Percentiles rank a stretch among this genome's conserved stretches.
Evolutionary conservation across 2,113 vertebrate genomes (phyloP).

Genomic region (Atherinomorus stipes): DNA sequence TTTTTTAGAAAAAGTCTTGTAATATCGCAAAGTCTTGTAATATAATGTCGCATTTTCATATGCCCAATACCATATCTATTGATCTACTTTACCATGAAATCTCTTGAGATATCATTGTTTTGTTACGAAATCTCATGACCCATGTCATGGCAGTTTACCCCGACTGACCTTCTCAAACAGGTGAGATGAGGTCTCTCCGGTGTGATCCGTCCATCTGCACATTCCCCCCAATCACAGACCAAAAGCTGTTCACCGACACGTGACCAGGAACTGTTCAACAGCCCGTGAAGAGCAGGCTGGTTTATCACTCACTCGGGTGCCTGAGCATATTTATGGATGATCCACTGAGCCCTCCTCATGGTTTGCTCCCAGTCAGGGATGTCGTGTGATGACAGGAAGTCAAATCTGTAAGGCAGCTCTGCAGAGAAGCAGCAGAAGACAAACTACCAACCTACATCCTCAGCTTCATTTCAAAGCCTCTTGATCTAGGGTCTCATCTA

Average conservation of each 20-base stretch:
- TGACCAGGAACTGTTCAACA: background rate
- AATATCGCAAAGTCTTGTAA: no score
- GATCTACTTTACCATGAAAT: no score
- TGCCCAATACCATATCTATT: no score
- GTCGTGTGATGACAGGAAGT: slow-evolving; percentile 88
- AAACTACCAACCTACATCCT: slow-evolving; percentile 31
- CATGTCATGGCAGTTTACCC: no score
- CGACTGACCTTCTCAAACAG: slow-evolving; percentile 93
- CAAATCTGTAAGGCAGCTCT: slow-evolving; percentile 97
- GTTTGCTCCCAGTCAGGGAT: slow-evolving; percentile 91
- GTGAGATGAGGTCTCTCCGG: slow-evolving; percentile 91
- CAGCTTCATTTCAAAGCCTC: slow-evolving; percentile 33
- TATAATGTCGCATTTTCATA: no score
- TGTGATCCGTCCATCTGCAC: slow-evolving; percentile 93
- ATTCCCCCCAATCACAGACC: slow-evolving; percentile 78
- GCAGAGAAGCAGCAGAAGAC: slow-evolving; percentile 30
- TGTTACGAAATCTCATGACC: no score
- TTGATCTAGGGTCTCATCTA: no score
- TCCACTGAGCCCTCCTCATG: slow-evolving; percentile 93
- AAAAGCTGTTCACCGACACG: background rate
- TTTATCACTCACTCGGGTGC: slow-evolving; percentile 84
- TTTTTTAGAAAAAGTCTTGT: no score
- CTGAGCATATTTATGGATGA: slow-evolving; percentile 91
- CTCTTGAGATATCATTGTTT: no score
- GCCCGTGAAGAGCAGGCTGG: background rate